Conservation (phyloP, 2,113 vertebrate species). For the Tachysurus vachellii region DNA sequence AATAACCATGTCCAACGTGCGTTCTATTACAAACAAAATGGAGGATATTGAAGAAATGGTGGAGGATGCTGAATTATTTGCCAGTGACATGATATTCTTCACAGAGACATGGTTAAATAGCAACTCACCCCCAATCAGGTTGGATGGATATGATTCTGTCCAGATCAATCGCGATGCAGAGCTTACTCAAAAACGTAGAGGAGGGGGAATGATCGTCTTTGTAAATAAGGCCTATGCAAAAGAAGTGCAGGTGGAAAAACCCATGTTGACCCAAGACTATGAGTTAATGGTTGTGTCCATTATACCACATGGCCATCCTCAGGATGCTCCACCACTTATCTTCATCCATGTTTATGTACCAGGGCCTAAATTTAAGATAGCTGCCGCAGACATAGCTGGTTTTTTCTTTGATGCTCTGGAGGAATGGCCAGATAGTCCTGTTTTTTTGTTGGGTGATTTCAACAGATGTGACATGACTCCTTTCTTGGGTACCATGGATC, state of each 20-base stretch:
- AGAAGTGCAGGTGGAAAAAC: background rate
- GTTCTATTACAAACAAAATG: conserved; percentile 14
- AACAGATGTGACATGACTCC: background rate
- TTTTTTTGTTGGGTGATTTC: conserved; percentile 31
- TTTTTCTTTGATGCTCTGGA: background rate
- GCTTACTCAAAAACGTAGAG: background rate
- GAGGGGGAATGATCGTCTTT: background rate
- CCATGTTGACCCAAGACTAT: background rate
- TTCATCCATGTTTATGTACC: conserved; percentile 10
- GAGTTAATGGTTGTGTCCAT: conserved; percentile 18
- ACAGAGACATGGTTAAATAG: conserved; percentile 20
- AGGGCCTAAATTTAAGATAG: background rate
- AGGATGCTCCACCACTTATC: background rate
- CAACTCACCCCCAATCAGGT: background rate
- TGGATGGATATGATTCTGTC: background rate
- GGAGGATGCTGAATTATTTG: background rate
- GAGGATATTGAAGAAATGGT: background rate
- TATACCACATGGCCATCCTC: conserved; percentile 5
- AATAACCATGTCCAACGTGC: conserved; percentile 11
- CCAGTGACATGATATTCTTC: background rate
- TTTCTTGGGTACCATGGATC: background rate
- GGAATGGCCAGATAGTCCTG: background rate
- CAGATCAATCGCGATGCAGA: background rate
- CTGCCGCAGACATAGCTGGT: background rate
- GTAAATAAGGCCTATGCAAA: background rate